phyloP scores from a whole-genome alignment of 1,140 invertebrate species.

The Calliphora vicina region DNA sequence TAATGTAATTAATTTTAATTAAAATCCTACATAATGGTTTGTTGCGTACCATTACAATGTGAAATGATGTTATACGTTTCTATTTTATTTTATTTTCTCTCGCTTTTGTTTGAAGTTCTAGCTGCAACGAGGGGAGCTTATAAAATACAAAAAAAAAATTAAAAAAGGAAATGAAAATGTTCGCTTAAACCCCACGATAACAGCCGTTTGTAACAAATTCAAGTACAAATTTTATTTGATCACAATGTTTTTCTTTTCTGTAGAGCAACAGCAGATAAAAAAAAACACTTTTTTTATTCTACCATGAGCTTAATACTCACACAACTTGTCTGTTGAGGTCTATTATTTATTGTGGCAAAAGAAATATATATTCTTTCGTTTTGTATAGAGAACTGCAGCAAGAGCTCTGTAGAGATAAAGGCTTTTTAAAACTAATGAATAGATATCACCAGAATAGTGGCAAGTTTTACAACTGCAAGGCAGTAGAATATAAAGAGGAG shows the following conservation, averaged over 20 bases:
- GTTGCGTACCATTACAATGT: constrained; percentile 37
- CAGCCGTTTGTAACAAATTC: not conserved
- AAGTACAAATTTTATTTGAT: not conserved
- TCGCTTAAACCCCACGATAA: not conserved
- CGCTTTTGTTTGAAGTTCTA: not conserved
- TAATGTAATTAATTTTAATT: constrained; percentile 43
- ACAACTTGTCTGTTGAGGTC: not conserved
- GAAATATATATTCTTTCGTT: not conserved
- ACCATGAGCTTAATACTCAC: not conserved
- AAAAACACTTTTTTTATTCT: no score
- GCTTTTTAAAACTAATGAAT: not conserved
- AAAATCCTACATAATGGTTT: constrained; percentile 46
- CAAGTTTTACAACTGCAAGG: not conserved
- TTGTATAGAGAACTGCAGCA: no score
- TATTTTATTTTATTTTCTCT: not conserved
- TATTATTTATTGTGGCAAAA: not conserved
- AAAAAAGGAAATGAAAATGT: not conserved
- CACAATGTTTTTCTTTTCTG: not conserved
- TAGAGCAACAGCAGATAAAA: not conserved
- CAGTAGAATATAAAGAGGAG: no score
- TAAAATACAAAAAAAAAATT: not conserved
- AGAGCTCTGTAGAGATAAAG: no score
- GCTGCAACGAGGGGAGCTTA: not conserved
- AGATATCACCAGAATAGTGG: not conserved
- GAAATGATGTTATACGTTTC: not conserved